Evolutionary conservation across 2,888 invertebrate species (phyloP).

Genomic region (Microplitis deprimator): DNA sequence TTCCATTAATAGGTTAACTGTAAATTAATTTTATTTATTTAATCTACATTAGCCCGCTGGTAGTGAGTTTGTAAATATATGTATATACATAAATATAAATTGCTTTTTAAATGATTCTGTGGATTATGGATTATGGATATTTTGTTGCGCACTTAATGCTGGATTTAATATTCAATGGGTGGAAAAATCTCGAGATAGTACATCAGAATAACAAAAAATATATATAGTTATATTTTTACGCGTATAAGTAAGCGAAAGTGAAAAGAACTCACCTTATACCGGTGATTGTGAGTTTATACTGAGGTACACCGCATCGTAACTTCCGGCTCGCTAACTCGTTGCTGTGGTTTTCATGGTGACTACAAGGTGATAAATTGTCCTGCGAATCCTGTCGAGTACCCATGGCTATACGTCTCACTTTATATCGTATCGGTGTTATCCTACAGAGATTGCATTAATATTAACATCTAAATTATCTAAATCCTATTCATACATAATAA

Average conservation of each 20-base stretch:
- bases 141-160: too few species aligned
- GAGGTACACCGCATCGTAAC: constrained; percentile 40
- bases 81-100: too few species aligned
- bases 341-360: constrained; percentile 21
- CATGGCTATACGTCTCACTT: constrained; percentile 39
- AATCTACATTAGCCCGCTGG: background rate
- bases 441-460: constrained; percentile 20
- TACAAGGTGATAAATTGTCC: constrained; percentile 40
- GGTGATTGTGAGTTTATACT: constrained; percentile 39
- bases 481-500: background rate
- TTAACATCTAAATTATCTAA: constrained; percentile 8
- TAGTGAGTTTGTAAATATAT: too few species aligned
- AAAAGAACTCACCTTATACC: constrained; percentile 33
- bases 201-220: too few species aligned
- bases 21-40: background rate
- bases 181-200: too few species aligned
- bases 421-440: constrained; percentile 28
- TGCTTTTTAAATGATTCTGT: too few species aligned
- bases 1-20: constrained; percentile 4
- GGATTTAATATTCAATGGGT: too few species aligned
- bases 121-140: too few species aligned
- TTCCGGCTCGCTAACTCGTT: constrained; percentile 38
- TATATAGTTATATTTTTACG: background rate
- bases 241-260: background rate
- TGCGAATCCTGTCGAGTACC: constrained; percentile 35